Evolutionary conservation across 1,140 invertebrate species (phyloP).

Genomic region (Rhopalosiphum maidis): DNA sequence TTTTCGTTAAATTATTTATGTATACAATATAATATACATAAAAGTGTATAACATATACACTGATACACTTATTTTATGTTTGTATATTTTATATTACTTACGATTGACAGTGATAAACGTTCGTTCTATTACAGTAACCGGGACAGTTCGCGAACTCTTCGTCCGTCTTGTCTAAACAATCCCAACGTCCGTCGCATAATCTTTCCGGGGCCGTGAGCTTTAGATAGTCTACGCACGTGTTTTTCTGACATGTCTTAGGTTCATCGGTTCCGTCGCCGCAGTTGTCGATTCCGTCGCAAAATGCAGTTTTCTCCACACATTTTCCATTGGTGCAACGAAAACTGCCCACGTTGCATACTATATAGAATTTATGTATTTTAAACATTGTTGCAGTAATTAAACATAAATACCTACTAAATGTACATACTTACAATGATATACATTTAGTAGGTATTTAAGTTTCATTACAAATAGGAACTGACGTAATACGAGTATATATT

Average conservation of each 20-base stretch:
- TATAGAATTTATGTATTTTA: background rate
- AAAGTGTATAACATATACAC: background rate
- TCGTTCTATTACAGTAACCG: conserved; percentile 64
- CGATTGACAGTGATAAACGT: conserved; percentile 52
- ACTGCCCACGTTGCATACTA: conserved; percentile 66
- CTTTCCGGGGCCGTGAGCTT: conserved; percentile 69
- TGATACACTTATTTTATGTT: background rate
- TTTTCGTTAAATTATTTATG: background rate
- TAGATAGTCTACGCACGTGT: conserved; percentile 72
- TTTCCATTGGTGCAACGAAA: conserved; percentile 72
- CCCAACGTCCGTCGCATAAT: conserved; percentile 78
- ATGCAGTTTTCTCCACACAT: conserved; percentile 73
- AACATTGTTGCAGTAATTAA: background rate
- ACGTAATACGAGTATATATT: too few relatives aligned
- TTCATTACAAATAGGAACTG: background rate
- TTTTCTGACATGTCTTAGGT: conserved; percentile 66
- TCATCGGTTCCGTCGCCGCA: conserved; percentile 78
- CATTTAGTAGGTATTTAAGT: background rate
- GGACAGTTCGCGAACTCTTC: conserved; percentile 72
- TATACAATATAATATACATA: background rate
- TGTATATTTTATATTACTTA: background rate
- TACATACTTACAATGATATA: too few relatives aligned
- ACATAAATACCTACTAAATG: too few relatives aligned
- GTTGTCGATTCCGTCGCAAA: conserved; percentile 72
- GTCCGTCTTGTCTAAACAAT: conserved; percentile 82